Conservation (phyloP, 2,888 invertebrate species). For the Drosophila macrospina region DNA sequence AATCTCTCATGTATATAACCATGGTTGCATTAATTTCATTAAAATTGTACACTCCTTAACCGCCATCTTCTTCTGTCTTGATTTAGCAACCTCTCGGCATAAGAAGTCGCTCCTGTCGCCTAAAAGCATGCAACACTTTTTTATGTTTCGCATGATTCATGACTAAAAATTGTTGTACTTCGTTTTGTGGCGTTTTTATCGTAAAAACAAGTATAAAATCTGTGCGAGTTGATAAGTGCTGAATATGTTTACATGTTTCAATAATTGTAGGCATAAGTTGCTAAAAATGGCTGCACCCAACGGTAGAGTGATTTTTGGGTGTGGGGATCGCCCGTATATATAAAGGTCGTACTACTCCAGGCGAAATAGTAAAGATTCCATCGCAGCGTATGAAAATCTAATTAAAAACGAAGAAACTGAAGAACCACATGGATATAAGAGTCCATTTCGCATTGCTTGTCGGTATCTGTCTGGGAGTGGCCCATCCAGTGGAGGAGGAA, state of each 20-base stretch:
- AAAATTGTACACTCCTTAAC: no score
- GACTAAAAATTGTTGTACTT: slow-evolving; percentile 11
- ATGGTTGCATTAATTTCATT: no score
- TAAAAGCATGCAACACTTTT: no score
- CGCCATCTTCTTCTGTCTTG: no score
- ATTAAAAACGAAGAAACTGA: neutral
- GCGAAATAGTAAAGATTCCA: slow-evolving; percentile 14
- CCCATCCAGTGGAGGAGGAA: slow-evolving; percentile 31
- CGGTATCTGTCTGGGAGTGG: slow-evolving; percentile 50
- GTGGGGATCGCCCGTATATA: slow-evolving; percentile 47
- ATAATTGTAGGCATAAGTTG: slow-evolving; percentile 45
- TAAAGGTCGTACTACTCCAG: slow-evolving; percentile 16
- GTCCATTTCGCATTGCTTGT: slow-evolving; percentile 49
- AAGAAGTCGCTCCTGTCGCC: no score
- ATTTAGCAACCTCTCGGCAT: no score
- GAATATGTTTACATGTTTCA: slow-evolving; percentile 60
- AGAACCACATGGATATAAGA: slow-evolving; percentile 19
- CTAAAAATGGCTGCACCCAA: slow-evolving; percentile 53
- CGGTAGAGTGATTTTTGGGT: slow-evolving; percentile 23
- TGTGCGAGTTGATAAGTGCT: slow-evolving; percentile 39
- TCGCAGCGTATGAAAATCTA: slow-evolving; percentile 3
- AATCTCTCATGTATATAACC: no score
- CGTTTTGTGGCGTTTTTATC: slow-evolving; percentile 34
- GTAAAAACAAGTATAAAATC: slow-evolving; percentile 11
- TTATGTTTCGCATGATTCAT: no score